A percentile compares a stretch with the other conserved stretches of the same genome.
Conservation (phyloP, 2,888 invertebrate genomes). For the Neoitamus cyanurus region DNA sequence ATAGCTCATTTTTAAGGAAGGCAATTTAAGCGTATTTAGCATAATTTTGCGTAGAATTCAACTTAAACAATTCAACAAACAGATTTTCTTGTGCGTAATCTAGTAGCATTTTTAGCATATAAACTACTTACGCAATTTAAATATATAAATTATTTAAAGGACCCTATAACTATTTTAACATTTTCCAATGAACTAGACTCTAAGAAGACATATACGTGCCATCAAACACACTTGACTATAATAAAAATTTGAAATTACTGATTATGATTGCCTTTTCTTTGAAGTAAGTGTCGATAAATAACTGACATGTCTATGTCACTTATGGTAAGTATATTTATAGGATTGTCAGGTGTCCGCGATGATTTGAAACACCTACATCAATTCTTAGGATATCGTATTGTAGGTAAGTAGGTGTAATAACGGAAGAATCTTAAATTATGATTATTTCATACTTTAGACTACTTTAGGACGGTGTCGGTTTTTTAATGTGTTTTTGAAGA, state of each 20-base stretch:
- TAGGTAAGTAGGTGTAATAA: too few species aligned
- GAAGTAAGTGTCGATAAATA: too few species aligned
- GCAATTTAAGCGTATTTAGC: slow-evolving; percentile 1
- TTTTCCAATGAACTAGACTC: slow-evolving; percentile 20
- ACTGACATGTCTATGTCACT: too few species aligned
- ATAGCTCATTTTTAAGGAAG: neutral
- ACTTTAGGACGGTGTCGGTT: too few species aligned
- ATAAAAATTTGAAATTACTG: slow-evolving; percentile 22
- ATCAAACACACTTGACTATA: slow-evolving; percentile 13
- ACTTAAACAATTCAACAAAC: neutral
- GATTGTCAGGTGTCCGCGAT: too few species aligned
- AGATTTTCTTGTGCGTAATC: neutral
- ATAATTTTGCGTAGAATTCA: slow-evolving; percentile 4
- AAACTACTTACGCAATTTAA: slow-evolving; percentile 11
- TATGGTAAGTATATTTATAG: too few species aligned
- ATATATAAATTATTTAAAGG: slow-evolving; percentile 11
- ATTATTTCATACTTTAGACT: too few species aligned
- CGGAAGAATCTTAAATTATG: too few species aligned
- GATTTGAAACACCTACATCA: too few species aligned
- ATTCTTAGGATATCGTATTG: too few species aligned
- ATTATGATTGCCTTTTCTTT: neutral
- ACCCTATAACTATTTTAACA: slow-evolving; percentile 22
- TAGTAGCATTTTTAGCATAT: neutral
- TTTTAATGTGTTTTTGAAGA: too few species aligned
- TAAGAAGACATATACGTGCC: slow-evolving; percentile 32